Evolutionary conservation across 1,140 invertebrate species (phyloP), one percentile per base, ranked within the genome.

Genomic region (Polyergus mexicanus): DNA sequence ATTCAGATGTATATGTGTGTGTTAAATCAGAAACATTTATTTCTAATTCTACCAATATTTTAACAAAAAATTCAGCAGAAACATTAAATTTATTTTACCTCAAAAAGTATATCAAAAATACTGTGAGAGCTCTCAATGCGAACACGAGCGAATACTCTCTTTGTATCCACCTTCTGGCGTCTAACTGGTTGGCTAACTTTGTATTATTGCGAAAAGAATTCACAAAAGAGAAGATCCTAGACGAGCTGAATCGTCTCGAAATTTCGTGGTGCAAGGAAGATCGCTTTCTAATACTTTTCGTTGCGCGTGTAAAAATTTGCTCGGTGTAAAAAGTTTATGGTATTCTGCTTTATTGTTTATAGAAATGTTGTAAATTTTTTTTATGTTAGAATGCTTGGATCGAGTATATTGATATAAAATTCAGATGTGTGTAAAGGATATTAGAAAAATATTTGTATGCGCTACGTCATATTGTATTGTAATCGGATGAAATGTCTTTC

Each of bases 151-250:
- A 83, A 60, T 72, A 41, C 54, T 28, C 44, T 74, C 54, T 56
- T 60, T 16, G 13, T 44, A n/a, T 22, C 54, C 38, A 16, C 66
- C 66, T 58, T 80, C 35, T 81, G 54, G 38, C 28, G 38, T 25
- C 66, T 60, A 81, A 72, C 35, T 51, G 47, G 38, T 35, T 47
- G 68, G 68, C 54, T 44, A 44, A 38, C 38, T 47, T 13, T 28
- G 68, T 41, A n/a, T 83, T 72, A 74, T 83, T 83, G 54, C 28
- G 41, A 83, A 74, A 60, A 32, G 32, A 32, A 60, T 83, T 72
- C 68, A 32, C 54, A 54, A 62, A 72, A 83, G 16, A 28, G 10
- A 72, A 72, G 66, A 58, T 16, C 28, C 6, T 4, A 71, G 22
- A 41, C 35, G 54, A 72, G 78, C 54, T 60, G 54, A 74, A 54